Evolutionary conservation across 2,888 invertebrate species (phyloP).

Genomic region (Homarus gammarus): DNA sequence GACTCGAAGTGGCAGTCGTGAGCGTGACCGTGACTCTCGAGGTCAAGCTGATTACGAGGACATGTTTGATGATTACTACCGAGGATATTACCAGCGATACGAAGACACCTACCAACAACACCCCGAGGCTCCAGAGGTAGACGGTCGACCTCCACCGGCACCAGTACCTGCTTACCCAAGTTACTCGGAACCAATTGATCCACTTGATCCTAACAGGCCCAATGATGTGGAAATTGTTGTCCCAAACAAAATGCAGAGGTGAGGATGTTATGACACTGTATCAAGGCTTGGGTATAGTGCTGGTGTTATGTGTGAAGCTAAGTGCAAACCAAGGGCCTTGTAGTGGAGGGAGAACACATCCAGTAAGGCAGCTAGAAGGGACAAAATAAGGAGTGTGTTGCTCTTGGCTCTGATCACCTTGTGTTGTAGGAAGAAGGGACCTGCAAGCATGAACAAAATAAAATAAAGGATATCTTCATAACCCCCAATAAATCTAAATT

Average conservation of each 20-base stretch:
- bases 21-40: slow-evolving; percentile 17
- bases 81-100: slow-evolving; percentile 66
- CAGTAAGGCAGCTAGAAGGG: no score
- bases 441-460: no score
- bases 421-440: no score
- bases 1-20: slow-evolving; percentile 17
- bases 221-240: slow-evolving; percentile 75
- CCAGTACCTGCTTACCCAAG: slow-evolving; percentile 12
- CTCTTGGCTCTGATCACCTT: no score
- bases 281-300: no score
- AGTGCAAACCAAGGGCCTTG: no score
- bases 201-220: slow-evolving; percentile 68
- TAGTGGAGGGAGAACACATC: no score
- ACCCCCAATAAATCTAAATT: no score
- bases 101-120: slow-evolving; percentile 39
- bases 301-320: no score
- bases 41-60: slow-evolving; percentile 29
- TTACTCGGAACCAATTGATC: slow-evolving; percentile 57
- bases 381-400: no score
- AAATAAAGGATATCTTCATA: no score
- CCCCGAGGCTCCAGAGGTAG: background rate
- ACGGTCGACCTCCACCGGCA: background rate
- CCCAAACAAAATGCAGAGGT: slow-evolving; percentile 74
- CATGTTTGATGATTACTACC: slow-evolving; percentile 65
- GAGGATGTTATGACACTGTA: no score